These are phyloP conservation scores for Stenotaenia linearis DNA, from an alignment of 2,888 invertebrate species.

Conservation along the genomic window DNA sequence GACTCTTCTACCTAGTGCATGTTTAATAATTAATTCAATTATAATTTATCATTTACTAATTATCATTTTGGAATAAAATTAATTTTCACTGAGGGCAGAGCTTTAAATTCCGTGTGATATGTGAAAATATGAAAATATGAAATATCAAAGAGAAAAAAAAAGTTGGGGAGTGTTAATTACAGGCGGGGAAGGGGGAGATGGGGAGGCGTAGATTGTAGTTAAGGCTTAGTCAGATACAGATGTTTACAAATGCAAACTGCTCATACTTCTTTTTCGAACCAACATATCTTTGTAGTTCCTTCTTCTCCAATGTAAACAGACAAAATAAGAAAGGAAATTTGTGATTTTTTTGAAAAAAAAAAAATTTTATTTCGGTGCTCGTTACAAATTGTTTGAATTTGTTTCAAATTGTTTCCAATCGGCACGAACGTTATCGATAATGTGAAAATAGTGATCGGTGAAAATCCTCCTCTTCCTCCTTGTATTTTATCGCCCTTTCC, in stretches of 20 bases:
- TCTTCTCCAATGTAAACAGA: not conserved
- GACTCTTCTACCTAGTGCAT: not conserved
- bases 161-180: not conserved
- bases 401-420: not conserved
- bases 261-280: not conserved
- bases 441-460: not conserved
- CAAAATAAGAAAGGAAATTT: not conserved
- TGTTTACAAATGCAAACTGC: slow-evolving; percentile 14
- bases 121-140: not conserved
- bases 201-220: not conserved
- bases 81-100: slow-evolving; percentile 6
- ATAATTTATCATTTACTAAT: not conserved
- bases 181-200: not conserved
- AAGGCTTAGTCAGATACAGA: not conserved
- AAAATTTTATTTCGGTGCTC: too few relatives aligned
- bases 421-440: too few relatives aligned
- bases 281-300: slow-evolving; percentile 10
- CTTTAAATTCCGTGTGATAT: not conserved
- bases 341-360: not conserved
- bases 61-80: not conserved
- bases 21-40: too few relatives aligned
- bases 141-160: not conserved
- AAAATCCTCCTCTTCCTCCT: not conserved
- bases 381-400: too few relatives aligned
- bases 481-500: not conserved